Evolutionary conservation across 2,797 vertebrate genomes (phyloP).

Genomic region (Antrozous pallidus): DNA sequence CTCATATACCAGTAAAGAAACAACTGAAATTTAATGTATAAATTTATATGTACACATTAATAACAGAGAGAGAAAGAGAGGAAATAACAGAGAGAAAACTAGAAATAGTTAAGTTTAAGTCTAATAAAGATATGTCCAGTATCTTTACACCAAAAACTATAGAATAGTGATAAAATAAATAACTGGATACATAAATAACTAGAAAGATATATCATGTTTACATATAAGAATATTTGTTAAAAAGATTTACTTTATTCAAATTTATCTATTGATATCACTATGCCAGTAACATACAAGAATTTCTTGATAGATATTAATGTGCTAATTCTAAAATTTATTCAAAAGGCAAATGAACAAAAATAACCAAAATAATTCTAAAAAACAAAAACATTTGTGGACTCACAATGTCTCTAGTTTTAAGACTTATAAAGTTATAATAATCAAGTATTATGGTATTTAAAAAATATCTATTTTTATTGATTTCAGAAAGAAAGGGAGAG

Average conservation of each 20-base stretch:
- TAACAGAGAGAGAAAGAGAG: not conserved
- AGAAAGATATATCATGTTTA: not conserved
- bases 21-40: not conserved
- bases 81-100: not conserved
- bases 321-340: not conserved
- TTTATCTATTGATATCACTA: not conserved
- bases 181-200: not conserved
- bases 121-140: not conserved
- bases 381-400: not conserved
- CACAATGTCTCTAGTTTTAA: not conserved
- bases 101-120: not conserved
- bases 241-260: not conserved
- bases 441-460: no score
- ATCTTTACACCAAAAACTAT: not conserved
- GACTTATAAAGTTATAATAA: not conserved
- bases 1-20: not conserved
- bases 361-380: not conserved
- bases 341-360: not conserved
- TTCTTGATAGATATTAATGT: not conserved
- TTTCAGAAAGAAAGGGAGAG: no score
- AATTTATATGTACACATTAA: not conserved
- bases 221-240: not conserved
- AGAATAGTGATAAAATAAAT: not conserved
- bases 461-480: no score
- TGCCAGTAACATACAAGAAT: not conserved